Percentiles rank a stretch among this genome's conserved stretches.
Evolutionary conservation across 2,113 vertebrate genomes (phyloP).

Genomic region (Sebastes schlegelii): DNA sequence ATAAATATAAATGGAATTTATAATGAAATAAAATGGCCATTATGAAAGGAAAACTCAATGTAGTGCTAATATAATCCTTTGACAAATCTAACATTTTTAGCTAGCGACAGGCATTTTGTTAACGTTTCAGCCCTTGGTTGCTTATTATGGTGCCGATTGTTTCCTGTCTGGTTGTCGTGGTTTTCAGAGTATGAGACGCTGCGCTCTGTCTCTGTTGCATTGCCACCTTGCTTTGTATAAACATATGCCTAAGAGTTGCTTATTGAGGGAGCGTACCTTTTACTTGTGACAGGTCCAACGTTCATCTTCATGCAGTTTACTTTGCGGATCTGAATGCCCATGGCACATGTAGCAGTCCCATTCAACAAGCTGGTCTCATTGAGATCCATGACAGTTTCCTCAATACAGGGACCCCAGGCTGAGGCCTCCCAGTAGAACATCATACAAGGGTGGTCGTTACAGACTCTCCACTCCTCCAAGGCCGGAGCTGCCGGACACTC

Average conservation of each 20-base stretch:
- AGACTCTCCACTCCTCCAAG: conserved; percentile 90
- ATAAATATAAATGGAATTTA: no score
- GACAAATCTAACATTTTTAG: no score
- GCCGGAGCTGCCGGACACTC: conserved; percentile 87
- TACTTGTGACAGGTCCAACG: conserved; percentile 87
- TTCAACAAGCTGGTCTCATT: conserved; percentile 83
- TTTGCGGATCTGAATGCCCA: conserved; percentile 90
- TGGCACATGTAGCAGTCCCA: conserved; percentile 82
- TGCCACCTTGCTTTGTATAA: neutral
- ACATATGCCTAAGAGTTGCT: neutral
- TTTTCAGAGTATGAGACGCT: no score
- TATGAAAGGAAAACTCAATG: no score
- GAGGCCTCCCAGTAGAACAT: conserved; percentile 91
- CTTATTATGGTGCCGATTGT: no score
- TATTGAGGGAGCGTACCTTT: conserved; percentile 85
- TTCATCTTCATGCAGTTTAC: conserved; percentile 89
- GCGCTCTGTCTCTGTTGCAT: neutral
- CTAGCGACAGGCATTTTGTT: no score
- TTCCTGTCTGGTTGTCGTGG: no score
- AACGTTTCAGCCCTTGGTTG: no score
- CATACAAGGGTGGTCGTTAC: conserved; percentile 89
- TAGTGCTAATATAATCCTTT: no score
- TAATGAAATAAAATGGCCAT: no score
- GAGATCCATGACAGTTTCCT: conserved; percentile 75
- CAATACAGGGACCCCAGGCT: conserved; percentile 89